phyloP scores from a whole-genome alignment of 2,797 vertebrate genomes.

The Capromys pilorides region DNA sequence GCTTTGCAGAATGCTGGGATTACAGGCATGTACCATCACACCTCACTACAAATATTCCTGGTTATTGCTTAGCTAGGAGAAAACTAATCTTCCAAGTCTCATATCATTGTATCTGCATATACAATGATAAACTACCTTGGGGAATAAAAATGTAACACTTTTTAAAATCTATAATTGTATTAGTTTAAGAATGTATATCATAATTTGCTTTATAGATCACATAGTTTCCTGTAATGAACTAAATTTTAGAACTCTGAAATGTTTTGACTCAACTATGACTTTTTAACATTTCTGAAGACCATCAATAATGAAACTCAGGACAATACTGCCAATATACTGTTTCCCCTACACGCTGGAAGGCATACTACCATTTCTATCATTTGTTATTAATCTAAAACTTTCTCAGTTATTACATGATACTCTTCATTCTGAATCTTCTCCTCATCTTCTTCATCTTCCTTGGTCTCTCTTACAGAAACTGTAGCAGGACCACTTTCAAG shows the following conservation, averaged over 20 bases:
- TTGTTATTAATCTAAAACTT: neutral
- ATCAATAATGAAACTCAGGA: constrained; percentile 31
- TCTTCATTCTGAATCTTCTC: constrained; percentile 94
- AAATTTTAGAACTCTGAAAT: constrained; percentile 25
- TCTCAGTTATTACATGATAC: constrained; percentile 90
- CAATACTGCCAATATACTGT: constrained; percentile 24
- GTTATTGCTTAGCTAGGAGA: constrained; percentile 2
- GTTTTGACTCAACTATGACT: constrained; percentile 38
- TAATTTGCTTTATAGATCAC: neutral
- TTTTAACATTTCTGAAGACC: neutral
- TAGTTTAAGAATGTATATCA: neutral
- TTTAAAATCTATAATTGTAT: constrained; percentile 9
- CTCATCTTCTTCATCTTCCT: constrained; percentile 89
- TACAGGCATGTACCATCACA: neutral
- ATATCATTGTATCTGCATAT: neutral
- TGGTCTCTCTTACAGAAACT: constrained; percentile 86
- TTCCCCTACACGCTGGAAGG: neutral
- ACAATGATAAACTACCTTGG: neutral
- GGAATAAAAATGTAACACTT: constrained; percentile 33
- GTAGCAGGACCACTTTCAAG: constrained; percentile 86
- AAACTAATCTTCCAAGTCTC: constrained; percentile 3
- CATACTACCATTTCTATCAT: neutral
- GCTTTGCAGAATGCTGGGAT: neutral
- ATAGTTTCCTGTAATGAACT: constrained; percentile 13
- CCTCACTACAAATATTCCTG: neutral